phyloP scores from a whole-genome alignment of 2,113 vertebrate genomes.

The Murina feae region DNA sequence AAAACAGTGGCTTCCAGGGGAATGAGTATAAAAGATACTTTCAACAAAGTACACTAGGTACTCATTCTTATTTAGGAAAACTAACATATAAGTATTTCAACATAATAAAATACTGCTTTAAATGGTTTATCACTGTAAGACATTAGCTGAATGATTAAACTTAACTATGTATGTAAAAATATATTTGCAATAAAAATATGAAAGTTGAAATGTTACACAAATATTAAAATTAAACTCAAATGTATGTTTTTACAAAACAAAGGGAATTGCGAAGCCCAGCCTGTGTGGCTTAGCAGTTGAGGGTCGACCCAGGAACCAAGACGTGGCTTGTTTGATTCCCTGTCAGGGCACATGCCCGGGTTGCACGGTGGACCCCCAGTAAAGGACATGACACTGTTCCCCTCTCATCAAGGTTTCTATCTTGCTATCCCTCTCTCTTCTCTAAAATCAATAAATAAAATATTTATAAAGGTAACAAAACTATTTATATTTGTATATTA shows the following conservation, averaged over 20 bases:
- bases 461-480: background rate
- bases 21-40: background rate
- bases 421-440: too few relatives aligned
- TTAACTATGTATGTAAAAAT: background rate
- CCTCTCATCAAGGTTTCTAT: too few relatives aligned
- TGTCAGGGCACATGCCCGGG: too few relatives aligned
- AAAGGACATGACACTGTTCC: too few relatives aligned
- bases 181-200: background rate
- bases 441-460: too few relatives aligned
- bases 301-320: too few relatives aligned
- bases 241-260: background rate
- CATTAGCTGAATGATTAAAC: background rate
- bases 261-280: background rate
- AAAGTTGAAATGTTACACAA: background rate
- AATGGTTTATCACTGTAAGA: background rate
- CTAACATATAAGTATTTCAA: background rate
- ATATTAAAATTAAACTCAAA: background rate
- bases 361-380: too few relatives aligned
- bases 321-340: too few relatives aligned
- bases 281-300: too few relatives aligned
- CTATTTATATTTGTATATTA: background rate
- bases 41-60: background rate
- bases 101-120: background rate
- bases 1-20: background rate
- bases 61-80: background rate